Conservation (phyloP, 2,888 invertebrate genomes). For the Parnassius orleans region DNA sequence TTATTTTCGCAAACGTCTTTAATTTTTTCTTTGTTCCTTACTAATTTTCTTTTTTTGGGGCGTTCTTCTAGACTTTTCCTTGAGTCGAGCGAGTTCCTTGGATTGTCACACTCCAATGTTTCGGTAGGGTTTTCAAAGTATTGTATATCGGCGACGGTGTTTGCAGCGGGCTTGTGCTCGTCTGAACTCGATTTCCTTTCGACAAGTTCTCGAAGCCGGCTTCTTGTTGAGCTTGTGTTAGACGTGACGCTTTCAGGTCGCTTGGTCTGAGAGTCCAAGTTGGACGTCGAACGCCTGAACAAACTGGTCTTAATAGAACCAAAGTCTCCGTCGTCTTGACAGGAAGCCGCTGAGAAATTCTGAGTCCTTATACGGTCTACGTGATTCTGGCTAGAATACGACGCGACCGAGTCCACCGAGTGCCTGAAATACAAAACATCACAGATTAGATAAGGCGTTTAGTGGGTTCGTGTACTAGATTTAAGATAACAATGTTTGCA, state of each 20-base stretch:
- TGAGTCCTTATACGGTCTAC: conserved; percentile 80
- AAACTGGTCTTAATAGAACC: conserved; percentile 77
- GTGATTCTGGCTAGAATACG: conserved; percentile 82
- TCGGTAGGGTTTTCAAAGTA: conserved; percentile 78
- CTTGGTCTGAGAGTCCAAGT: conserved; percentile 67
- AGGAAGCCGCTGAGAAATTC: conserved; percentile 79
- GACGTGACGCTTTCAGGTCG: conserved; percentile 75
- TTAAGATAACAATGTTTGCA: conserved; percentile 61
- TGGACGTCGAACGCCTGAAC: conserved; percentile 73
- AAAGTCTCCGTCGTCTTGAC: conserved; percentile 77
- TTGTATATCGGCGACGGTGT: conserved; percentile 72
- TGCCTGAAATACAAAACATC: conserved; percentile 71
- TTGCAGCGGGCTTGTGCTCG: conserved; percentile 72
- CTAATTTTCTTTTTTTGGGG: conserved; percentile 70
- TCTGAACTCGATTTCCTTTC: conserved; percentile 78
- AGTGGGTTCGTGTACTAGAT: conserved; percentile 36
- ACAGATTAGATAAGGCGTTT: conserved; percentile 61
- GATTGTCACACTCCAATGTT: conserved; percentile 72
- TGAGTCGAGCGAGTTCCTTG: conserved; percentile 64
- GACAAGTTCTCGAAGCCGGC: conserved; percentile 77
- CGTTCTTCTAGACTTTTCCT: conserved; percentile 69
- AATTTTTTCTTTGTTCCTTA: conserved; percentile 65
- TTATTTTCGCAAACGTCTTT: conserved; percentile 55
- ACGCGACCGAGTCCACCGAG: conserved; percentile 82
- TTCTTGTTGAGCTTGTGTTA: conserved; percentile 76